These are phyloP conservation scores for Trogon surrucura DNA, from an alignment of 2,113 vertebrate genomes.

Conservation along the genomic window DNA sequence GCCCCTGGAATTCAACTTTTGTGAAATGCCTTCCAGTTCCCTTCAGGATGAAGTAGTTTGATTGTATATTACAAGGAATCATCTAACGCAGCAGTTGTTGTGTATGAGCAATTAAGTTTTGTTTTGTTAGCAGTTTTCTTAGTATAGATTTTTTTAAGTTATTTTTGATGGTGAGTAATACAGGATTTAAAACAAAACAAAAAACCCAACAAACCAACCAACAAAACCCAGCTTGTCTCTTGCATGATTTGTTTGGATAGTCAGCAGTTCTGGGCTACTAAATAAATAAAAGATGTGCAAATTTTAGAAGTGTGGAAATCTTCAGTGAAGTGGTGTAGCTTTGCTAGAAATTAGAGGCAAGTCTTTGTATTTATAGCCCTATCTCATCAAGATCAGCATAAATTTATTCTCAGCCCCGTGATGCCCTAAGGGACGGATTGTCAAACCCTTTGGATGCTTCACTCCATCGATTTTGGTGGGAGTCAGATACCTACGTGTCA, in stretches of 20 bases:
- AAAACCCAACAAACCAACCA: too few species aligned
- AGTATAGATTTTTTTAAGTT: not conserved
- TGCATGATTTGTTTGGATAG: not conserved
- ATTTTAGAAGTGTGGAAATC: not conserved
- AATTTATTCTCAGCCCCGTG: not conserved
- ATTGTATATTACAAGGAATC: not conserved
- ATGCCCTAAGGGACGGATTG: rapidly evolving
- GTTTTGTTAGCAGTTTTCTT: not conserved
- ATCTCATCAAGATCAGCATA: not conserved
- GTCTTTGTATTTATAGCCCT: not conserved
- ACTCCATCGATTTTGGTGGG: not conserved
- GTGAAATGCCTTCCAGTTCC: not conserved
- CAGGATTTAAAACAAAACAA: not conserved
- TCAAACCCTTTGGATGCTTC: not conserved
- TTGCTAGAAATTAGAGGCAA: not conserved
- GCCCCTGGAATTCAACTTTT: not conserved
- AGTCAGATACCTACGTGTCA: not conserved
- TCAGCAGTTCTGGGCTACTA: not conserved
- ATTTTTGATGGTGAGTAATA: not conserved
- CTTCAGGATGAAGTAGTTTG: conserved; percentile 10
- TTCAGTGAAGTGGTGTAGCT: not conserved
- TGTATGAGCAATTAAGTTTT: not conserved
- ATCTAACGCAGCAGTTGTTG: not conserved
- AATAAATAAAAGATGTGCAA: not conserved
- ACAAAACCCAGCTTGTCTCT: not conserved